phyloP scores from a whole-genome alignment of 2,113 vertebrate species.

The Arvicanthis niloticus region DNA sequence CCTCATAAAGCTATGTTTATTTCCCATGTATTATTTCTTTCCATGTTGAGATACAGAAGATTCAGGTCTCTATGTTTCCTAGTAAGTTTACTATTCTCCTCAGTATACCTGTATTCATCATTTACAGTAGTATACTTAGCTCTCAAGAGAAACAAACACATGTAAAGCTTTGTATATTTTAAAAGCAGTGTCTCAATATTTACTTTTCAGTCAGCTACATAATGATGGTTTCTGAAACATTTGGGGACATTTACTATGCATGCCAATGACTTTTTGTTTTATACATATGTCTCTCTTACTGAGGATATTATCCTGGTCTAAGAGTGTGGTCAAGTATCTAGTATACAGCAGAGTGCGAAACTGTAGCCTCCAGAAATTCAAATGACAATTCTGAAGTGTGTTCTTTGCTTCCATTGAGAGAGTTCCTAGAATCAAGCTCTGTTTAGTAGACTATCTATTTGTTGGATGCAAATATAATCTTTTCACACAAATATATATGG shows the following conservation, averaged over 20 bases:
- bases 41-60: neutral
- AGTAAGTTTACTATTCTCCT: neutral
- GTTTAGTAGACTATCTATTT: neutral
- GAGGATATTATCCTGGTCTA: neutral
- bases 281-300: neutral
- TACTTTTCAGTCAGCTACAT: neutral
- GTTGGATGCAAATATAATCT: neutral
- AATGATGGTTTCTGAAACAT: neutral
- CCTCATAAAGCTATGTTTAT: rapidly evolving
- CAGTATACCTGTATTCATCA: neutral
- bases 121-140: neutral
- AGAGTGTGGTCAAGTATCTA: neutral
- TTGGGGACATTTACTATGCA: neutral
- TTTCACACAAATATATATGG: neutral
- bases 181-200: neutral
- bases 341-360: neutral
- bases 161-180: rapidly evolving
- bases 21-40: neutral
- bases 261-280: neutral
- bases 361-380: neutral
- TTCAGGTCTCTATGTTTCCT: neutral
- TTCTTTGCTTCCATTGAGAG: neutral
- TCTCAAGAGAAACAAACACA: neutral
- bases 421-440: rapidly evolving
- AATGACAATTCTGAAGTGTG: neutral